phyloP scores from a whole-genome alignment of 2,113 vertebrate genomes.

The Misgurnus anguillicaudatus region DNA sequence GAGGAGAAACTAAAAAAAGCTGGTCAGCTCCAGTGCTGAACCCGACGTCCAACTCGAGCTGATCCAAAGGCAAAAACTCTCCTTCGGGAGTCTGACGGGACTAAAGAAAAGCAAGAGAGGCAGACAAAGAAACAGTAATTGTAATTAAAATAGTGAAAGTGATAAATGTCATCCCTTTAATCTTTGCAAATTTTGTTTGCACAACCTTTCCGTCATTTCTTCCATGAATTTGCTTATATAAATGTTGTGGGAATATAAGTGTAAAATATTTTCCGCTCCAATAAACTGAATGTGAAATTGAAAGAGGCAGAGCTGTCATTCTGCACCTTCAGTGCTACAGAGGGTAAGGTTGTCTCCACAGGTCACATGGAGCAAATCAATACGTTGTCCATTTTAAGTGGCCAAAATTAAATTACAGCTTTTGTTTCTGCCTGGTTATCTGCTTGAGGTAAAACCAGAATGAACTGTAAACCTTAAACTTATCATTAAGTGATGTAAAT shows the following conservation, averaged over 20 bases:
- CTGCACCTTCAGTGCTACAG: neutral
- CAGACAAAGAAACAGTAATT: neutral
- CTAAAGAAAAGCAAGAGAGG: conserved; percentile 58
- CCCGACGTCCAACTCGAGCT: conserved; percentile 89
- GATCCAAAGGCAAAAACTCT: conserved; percentile 86
- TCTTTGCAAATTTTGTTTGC: too few relatives aligned
- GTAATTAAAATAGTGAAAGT: neutral
- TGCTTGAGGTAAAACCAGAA: neutral
- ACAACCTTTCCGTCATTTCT: too few relatives aligned
- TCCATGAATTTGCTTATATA: too few relatives aligned
- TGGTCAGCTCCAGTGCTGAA: conserved; percentile 89
- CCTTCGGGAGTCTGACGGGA: conserved; percentile 90
- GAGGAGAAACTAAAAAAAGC: conserved; percentile 88
- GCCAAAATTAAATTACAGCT: conserved; percentile 16
- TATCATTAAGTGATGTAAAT: neutral
- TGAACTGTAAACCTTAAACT: neutral
- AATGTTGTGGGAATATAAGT: too few relatives aligned
- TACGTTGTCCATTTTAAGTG: conserved; percentile 10
- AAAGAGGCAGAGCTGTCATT: neutral
- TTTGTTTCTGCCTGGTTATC: conserved; percentile 2
- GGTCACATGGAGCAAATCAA: neutral
- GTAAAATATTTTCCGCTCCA: too few relatives aligned
- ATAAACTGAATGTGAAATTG: neutral
- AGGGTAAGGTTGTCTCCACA: conserved; percentile 22
- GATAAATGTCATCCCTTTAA: neutral